Conservation (phyloP, 2,888 invertebrate genomes). For the Drosophila colorata region DNA sequence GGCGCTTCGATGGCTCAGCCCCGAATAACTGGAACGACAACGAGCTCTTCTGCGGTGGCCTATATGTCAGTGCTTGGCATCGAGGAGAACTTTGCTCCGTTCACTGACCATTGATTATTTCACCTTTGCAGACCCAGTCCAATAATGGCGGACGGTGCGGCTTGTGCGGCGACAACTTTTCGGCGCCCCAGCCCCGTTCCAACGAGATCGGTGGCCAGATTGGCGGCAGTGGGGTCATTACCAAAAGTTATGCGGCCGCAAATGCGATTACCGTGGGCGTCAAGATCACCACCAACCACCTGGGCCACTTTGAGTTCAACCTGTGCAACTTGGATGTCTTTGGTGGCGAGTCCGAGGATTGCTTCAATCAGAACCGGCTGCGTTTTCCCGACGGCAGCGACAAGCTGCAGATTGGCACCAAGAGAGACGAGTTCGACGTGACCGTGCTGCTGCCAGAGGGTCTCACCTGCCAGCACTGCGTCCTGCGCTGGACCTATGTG, state of each 20-base stretch:
- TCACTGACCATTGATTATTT: neutral
- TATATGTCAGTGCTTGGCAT: conserved; percentile 64
- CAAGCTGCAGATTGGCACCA: conserved; percentile 60
- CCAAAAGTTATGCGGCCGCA: conserved; percentile 80
- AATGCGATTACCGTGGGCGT: conserved; percentile 77
- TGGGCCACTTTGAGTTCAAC: conserved; percentile 86
- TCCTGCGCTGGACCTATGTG: conserved; percentile 87
- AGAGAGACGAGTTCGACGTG: conserved; percentile 75
- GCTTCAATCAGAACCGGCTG: conserved; percentile 85
- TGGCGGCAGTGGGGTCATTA: conserved; percentile 86
- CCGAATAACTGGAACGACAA: conserved; percentile 87
- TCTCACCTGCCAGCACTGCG: conserved; percentile 86
- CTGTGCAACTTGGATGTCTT: conserved; percentile 86
- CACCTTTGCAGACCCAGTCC: conserved; percentile 82
- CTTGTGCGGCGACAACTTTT: conserved; percentile 86
- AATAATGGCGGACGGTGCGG: conserved; percentile 86
- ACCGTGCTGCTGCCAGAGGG: conserved; percentile 84
- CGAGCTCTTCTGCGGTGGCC: conserved; percentile 87
- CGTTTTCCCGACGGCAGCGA: conserved; percentile 79
- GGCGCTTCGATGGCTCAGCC: conserved; percentile 86
- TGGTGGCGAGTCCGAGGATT: conserved; percentile 86
- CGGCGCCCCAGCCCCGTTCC: conserved; percentile 84
- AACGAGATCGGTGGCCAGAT: conserved; percentile 87
- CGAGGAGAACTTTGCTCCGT: neutral
- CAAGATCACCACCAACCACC: conserved; percentile 85